Evolutionary conservation across 2,113 vertebrate genomes (phyloP).

Genomic region (Ctenomys sociabilis): DNA sequence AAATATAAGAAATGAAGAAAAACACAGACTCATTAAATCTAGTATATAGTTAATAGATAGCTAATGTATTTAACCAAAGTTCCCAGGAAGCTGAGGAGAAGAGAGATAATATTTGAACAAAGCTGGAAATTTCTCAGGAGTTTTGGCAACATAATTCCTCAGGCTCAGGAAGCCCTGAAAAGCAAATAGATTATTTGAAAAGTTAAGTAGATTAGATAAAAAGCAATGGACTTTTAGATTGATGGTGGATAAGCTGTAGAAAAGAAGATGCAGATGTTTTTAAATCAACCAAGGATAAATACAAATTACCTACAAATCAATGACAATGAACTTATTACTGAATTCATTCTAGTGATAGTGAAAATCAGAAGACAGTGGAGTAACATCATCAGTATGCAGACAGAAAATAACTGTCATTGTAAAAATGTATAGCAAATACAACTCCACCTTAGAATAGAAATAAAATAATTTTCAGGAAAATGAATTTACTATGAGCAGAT

Average conservation of each 20-base stretch:
- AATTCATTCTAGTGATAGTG: background rate
- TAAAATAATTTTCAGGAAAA: background rate
- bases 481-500: conserved; percentile 1
- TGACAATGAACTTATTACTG: background rate
- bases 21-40: background rate
- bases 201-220: background rate
- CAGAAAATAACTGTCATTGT: background rate
- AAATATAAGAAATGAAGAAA: background rate
- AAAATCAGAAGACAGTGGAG: background rate
- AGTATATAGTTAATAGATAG: background rate
- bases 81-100: background rate
- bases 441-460: background rate
- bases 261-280: background rate
- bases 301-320: background rate
- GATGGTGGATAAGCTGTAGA: background rate
- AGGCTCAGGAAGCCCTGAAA: background rate
- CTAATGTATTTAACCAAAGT: background rate
- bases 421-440: background rate
- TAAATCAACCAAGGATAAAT: background rate
- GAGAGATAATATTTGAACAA: background rate
- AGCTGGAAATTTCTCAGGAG: background rate
- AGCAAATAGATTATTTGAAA: conserved; percentile 1
- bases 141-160: background rate
- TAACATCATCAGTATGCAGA: background rate
- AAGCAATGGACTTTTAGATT: background rate